Evolutionary conservation across 1,140 invertebrate species (phyloP).

Genomic region (Thaumatotibia leucotreta): DNA sequence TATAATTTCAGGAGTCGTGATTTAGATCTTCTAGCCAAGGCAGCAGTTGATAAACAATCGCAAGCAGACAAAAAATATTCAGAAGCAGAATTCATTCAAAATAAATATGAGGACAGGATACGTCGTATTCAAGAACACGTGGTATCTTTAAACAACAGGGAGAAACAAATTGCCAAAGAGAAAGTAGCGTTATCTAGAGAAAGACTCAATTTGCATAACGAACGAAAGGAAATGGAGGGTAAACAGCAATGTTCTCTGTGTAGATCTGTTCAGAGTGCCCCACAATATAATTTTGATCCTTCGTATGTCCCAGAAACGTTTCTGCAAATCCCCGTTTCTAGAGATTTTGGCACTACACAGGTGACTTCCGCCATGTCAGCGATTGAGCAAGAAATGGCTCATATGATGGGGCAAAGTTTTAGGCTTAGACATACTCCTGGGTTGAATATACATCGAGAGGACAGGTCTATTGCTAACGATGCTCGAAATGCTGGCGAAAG

Average conservation of each 20-base stretch:
- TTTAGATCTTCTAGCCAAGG: constrained; percentile 62
- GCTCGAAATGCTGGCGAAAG: constrained; percentile 12
- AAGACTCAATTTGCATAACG: constrained; percentile 64
- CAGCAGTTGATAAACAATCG: constrained; percentile 65
- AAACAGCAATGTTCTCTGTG: constrained; percentile 63
- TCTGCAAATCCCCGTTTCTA: constrained; percentile 31
- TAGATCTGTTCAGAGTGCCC: constrained; percentile 36
- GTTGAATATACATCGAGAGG: neutral
- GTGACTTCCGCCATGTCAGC: constrained; percentile 35
- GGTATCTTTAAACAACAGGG: constrained; percentile 62
- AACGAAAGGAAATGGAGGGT: constrained; percentile 58
- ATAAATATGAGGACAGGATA: constrained; percentile 69
- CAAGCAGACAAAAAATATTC: constrained; percentile 66
- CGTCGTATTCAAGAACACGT: constrained; percentile 68
- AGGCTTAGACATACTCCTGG: constrained; percentile 30
- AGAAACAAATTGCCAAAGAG: constrained; percentile 73
- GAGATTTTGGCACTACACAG: constrained; percentile 38
- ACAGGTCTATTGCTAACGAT: constrained; percentile 4
- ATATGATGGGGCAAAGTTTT: constrained; percentile 44
- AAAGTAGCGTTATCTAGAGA: constrained; percentile 69
- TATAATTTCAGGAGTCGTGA: constrained; percentile 54
- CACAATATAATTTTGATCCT: constrained; percentile 35
- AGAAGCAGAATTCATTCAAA: constrained; percentile 63
- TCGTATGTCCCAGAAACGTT: constrained; percentile 34
- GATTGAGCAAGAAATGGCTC: constrained; percentile 60